These are phyloP conservation scores for Drosophila neonasuta DNA, from an alignment of 2,888 invertebrate genomes.

Conservation along the genomic window DNA sequence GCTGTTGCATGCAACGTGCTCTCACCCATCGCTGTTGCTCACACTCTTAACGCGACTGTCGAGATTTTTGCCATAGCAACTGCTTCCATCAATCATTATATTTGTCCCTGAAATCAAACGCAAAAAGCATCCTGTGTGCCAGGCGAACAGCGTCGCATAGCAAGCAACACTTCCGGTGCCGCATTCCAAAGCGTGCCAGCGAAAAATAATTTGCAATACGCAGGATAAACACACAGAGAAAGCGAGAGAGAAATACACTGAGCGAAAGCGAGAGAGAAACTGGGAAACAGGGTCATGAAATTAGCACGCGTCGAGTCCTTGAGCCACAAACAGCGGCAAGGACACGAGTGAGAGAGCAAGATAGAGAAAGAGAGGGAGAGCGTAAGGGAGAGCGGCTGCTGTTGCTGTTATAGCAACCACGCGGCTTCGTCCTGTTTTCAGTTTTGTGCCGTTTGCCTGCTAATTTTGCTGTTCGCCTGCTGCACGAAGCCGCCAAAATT, in stretches of 20 bases:
- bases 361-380: constrained; percentile 9
- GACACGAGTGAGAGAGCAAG: constrained; percentile 27
- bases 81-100: constrained; percentile 74
- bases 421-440: not conserved
- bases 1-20: constrained; percentile 31
- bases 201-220: constrained; percentile 30
- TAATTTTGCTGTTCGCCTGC: constrained; percentile 73
- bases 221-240: constrained; percentile 22
- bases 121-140: constrained; percentile 79
- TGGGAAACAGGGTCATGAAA: constrained; percentile 60
- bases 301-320: constrained; percentile 60
- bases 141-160: constrained; percentile 68
- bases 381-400: not conserved
- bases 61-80: constrained; percentile 68
- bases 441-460: constrained; percentile 6
- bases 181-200: constrained; percentile 52
- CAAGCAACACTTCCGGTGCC: constrained; percentile 55
- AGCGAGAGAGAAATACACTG: constrained; percentile 9
- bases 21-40: not conserved
- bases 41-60: not conserved
- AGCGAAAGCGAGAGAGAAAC: constrained; percentile 24
- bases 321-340: constrained; percentile 52
- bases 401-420: constrained; percentile 43
- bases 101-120: constrained; percentile 81
- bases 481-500: constrained; percentile 81